Percentiles rank a stretch among this genome's conserved stretches.
phyloP scores from a whole-genome alignment of 2,888 invertebrate genomes.

The Cheilosia grossa region DNA sequence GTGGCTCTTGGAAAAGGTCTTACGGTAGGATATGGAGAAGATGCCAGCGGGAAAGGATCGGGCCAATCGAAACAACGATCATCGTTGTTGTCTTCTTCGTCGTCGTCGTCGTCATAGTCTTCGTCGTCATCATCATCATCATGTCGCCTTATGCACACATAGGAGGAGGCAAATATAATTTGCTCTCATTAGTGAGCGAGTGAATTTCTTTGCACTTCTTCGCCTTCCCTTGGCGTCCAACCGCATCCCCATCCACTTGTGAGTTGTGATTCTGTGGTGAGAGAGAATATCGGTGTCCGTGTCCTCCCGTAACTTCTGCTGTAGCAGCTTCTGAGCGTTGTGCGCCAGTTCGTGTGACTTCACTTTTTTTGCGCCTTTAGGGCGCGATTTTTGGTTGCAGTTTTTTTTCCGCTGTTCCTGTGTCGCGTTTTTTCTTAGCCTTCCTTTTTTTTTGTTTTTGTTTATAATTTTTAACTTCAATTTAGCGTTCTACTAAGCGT shows the following conservation, averaged over 20 bases:
- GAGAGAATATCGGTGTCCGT: slow-evolving; percentile 28
- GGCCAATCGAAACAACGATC: slow-evolving; percentile 65
- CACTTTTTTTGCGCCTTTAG: slow-evolving; percentile 23
- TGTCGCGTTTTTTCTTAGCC: slow-evolving; percentile 22
- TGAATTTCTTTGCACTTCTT: slow-evolving; percentile 76
- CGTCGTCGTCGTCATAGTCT: slow-evolving; percentile 35
- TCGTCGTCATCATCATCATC: slow-evolving; percentile 67
- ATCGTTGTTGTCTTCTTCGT: slow-evolving; percentile 39
- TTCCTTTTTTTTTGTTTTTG: background rate
- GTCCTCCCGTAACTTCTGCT: slow-evolving; percentile 22
- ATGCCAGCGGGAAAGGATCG: slow-evolving; percentile 23
- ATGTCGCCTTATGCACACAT: slow-evolving; percentile 75
- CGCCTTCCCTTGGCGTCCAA: slow-evolving; percentile 69
- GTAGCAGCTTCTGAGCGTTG: slow-evolving; percentile 29
- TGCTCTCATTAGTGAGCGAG: slow-evolving; percentile 76
- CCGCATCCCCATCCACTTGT: slow-evolving; percentile 34
- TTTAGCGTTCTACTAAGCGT: slow-evolving; percentile 41
- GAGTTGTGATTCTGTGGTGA: slow-evolving; percentile 11
- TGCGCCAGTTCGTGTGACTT: slow-evolving; percentile 57
- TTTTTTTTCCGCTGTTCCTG: slow-evolving; percentile 12
- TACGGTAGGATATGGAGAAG: slow-evolving; percentile 3
- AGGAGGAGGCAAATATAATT: slow-evolving; percentile 75
- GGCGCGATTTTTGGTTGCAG: slow-evolving; percentile 47
- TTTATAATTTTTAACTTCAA: slow-evolving; percentile 19
- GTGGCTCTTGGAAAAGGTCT: slow-evolving; percentile 39